Evolutionary conservation across 2,888 invertebrate species (phyloP).

Genomic region (Melanostoma mellinum): DNA sequence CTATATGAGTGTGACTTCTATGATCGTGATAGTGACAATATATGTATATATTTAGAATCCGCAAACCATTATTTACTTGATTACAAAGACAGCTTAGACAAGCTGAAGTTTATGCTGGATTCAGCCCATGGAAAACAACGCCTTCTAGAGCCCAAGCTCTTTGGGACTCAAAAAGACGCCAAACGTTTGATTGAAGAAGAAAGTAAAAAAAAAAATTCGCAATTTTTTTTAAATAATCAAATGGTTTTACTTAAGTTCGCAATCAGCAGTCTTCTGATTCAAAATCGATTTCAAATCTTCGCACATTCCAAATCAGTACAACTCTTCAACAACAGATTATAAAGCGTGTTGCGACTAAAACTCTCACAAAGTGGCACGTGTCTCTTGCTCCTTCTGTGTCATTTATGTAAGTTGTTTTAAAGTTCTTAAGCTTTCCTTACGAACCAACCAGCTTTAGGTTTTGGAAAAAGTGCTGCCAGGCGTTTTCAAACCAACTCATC

Average conservation of each 20-base stretch:
- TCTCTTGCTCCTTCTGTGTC: constrained; percentile 80
- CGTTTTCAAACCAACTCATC: constrained; percentile 83
- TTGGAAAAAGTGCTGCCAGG: constrained; percentile 83
- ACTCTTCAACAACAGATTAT: constrained; percentile 80
- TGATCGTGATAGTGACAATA: too few species aligned
- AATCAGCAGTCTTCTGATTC: constrained; percentile 23
- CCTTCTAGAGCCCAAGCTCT: constrained; percentile 77
- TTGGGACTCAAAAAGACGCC: constrained; percentile 79
- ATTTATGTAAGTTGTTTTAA: constrained; percentile 78
- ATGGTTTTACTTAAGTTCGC: constrained; percentile 74
- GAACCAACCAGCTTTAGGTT: constrained; percentile 76
- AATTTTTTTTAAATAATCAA: constrained; percentile 2
- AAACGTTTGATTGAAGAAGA: constrained; percentile 81
- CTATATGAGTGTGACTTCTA: too few species aligned
- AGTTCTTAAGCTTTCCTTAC: constrained; percentile 59
- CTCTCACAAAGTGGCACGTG: constrained; percentile 78
- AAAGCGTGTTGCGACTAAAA: constrained; percentile 74
- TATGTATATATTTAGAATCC: too few species aligned
- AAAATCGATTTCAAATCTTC: constrained; percentile 21
- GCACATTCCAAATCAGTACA: constrained; percentile 74
- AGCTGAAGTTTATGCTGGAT: constrained; percentile 76
- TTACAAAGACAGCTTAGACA: constrained; percentile 77
- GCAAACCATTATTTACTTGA: too few species aligned
- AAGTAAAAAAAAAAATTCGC: constrained; percentile 77
- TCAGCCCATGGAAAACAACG: constrained; percentile 72